These are phyloP conservation scores for Stenchaetothrips biformis DNA, from an alignment of 2,888 invertebrate species.

Conservation along the genomic window DNA sequence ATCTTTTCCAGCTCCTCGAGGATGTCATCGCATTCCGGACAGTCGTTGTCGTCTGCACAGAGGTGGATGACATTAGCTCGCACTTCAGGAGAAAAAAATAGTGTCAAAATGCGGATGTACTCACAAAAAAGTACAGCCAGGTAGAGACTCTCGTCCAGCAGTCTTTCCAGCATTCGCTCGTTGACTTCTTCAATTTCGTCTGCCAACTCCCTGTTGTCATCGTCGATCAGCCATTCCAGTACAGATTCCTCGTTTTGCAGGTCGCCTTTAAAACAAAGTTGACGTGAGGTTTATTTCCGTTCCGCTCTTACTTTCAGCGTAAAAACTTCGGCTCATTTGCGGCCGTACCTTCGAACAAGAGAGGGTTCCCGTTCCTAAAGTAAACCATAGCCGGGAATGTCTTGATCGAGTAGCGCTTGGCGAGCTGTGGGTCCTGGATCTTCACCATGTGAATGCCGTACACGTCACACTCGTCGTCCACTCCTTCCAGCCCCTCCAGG, in stretches of 20 bases:
- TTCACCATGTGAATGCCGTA: conserved; percentile 92
- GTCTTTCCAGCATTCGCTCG: conserved; percentile 77
- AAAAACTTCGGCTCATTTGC: neutral
- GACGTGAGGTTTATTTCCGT: neutral
- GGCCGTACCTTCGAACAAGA: conserved; percentile 53
- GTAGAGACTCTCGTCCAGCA: conserved; percentile 79
- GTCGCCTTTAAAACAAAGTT: conserved; percentile 58
- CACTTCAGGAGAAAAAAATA: no score
- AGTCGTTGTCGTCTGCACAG: conserved; percentile 75
- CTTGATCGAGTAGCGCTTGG: conserved; percentile 89
- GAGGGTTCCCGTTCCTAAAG: conserved; percentile 67
- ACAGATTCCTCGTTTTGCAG: conserved; percentile 88
- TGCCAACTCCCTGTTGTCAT: conserved; percentile 85
- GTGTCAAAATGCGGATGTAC: conserved; percentile 41
- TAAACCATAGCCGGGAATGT: conserved; percentile 91
- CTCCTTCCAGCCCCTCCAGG: conserved; percentile 77
- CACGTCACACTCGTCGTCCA: conserved; percentile 87
- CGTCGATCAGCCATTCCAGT: conserved; percentile 87
- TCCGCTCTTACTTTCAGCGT: conserved; percentile 6
- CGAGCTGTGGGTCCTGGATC: conserved; percentile 84
- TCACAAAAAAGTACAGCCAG: conserved; percentile 90
- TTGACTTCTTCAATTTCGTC: conserved; percentile 94
- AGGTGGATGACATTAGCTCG: conserved; percentile 23
- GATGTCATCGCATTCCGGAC: conserved; percentile 86
- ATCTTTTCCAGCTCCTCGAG: conserved; percentile 87